A percentile compares a stretch with the other conserved stretches of the same genome.
Evolutionary conservation across 2,797 vertebrate species (phyloP).

Genomic region (Danio aesculapii): DNA sequence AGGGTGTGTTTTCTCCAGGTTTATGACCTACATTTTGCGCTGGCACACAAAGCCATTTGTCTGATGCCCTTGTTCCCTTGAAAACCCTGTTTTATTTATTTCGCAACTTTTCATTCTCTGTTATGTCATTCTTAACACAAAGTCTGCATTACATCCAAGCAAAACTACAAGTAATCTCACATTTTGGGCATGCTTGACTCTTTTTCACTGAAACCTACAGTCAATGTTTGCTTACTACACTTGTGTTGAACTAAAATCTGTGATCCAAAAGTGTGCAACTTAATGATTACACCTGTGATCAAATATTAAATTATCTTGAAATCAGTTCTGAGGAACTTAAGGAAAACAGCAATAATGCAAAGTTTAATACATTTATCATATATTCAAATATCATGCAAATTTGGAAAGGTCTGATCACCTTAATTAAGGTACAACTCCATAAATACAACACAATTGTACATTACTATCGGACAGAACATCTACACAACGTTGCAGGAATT

Average conservation of each 20-base stretch:
- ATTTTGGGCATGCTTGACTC: background rate
- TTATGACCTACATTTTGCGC: conserved; percentile 80
- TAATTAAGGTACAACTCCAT: background rate
- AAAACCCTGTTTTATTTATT: background rate
- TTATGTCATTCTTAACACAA: conserved; percentile 25
- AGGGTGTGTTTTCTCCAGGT: conserved; percentile 69
- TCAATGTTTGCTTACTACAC: background rate
- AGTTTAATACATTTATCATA: background rate
- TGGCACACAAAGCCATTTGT: conserved; percentile 68
- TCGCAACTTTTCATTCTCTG: background rate
- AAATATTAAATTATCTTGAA: conserved; percentile 6
- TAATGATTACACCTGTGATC: background rate
- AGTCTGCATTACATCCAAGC: background rate
- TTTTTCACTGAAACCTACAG: background rate
- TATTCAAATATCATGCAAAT: background rate
- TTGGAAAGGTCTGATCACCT: background rate
- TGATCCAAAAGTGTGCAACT: background rate
- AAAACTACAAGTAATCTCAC: background rate
- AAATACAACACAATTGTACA: background rate
- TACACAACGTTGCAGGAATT: background rate
- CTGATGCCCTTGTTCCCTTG: conserved; percentile 21
- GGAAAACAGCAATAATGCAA: background rate
- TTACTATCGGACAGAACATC: too few relatives aligned
- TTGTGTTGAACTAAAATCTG: background rate
- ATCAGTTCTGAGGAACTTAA: background rate